These are phyloP conservation scores for Cephus pulcher DNA, from an alignment of 2,888 invertebrate species.

Conservation along the genomic window DNA sequence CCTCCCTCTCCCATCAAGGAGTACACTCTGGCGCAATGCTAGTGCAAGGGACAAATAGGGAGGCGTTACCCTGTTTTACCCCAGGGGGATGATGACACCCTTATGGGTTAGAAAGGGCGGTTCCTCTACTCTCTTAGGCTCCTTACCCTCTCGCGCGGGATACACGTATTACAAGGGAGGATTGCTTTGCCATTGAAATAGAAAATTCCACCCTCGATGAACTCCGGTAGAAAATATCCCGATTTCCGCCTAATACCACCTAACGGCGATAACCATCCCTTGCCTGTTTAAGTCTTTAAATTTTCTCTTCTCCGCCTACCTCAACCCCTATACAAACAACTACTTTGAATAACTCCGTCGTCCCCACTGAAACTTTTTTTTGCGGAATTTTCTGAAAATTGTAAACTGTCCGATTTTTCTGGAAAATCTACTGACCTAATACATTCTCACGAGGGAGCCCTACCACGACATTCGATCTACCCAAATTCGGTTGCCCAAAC, in stretches of 20 bases:
- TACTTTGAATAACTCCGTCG: neutral
- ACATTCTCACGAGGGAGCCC: neutral
- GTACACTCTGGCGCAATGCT: neutral
- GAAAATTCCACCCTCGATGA: slow-evolving; percentile 1
- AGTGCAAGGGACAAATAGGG: neutral
- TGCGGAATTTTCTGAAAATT: too few relatives aligned
- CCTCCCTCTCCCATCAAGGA: neutral
- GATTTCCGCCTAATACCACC: neutral
- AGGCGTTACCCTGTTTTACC: neutral
- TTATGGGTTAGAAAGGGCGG: neutral
- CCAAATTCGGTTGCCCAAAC: neutral
- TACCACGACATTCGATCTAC: neutral
- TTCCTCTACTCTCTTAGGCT: neutral
- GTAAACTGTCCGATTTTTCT: neutral
- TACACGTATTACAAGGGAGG: neutral
- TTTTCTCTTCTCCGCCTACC: neutral
- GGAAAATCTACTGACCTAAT: neutral
- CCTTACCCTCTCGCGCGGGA: neutral
- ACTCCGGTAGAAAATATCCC: neutral
- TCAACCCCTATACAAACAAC: neutral
- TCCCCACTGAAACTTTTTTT: neutral
- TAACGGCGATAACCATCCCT: neutral
- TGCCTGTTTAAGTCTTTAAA: neutral
- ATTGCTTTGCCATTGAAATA: neutral
- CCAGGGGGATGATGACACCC: neutral